A percentile compares a stretch with the other conserved stretches of the same genome.
Conservation (phyloP, 1,140 invertebrate species). For the Lucilia cuprina region DNA sequence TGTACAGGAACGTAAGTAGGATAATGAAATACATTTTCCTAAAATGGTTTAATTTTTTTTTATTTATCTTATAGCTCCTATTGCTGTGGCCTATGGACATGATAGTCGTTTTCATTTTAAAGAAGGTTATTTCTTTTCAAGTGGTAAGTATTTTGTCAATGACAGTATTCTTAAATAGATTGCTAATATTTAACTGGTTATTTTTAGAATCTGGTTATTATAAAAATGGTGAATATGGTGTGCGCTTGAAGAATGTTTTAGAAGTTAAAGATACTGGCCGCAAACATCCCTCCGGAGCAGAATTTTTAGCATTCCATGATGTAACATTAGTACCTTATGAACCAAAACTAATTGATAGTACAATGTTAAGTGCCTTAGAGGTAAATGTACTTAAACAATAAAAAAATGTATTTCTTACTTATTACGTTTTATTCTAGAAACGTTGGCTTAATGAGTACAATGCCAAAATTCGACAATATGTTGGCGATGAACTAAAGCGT, state of each 20-base stretch:
- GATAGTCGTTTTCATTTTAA: constrained; percentile 69
- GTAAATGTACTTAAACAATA: constrained; percentile 61
- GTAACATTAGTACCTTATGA: constrained; percentile 93
- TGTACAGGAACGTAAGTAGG: constrained; percentile 54
- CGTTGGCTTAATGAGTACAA: constrained; percentile 83
- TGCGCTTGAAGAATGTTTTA: constrained; percentile 91
- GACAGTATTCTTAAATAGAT: neutral
- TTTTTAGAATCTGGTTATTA: constrained; percentile 79
- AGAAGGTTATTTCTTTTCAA: constrained; percentile 86
- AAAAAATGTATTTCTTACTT: too few relatives aligned
- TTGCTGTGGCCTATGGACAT: constrained; percentile 69
- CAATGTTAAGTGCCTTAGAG: constrained; percentile 77
- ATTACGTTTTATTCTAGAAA: constrained; percentile 65
- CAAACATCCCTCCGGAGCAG: constrained; percentile 62
- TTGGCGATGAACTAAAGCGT: constrained; percentile 75
- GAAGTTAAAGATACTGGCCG: constrained; percentile 74
- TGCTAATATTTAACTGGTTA: neutral
- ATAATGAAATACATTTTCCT: neutral
- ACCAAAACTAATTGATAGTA: constrained; percentile 83
- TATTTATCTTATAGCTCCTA: constrained; percentile 70
- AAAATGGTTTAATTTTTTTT: neutral
- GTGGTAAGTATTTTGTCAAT: constrained; percentile 68
- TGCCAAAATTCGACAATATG: constrained; percentile 70
- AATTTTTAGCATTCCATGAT: constrained; percentile 77
- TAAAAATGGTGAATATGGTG: constrained; percentile 85